phyloP scores from a whole-genome alignment of 2,113 vertebrate genomes.

The Callorhinus ursinus region DNA sequence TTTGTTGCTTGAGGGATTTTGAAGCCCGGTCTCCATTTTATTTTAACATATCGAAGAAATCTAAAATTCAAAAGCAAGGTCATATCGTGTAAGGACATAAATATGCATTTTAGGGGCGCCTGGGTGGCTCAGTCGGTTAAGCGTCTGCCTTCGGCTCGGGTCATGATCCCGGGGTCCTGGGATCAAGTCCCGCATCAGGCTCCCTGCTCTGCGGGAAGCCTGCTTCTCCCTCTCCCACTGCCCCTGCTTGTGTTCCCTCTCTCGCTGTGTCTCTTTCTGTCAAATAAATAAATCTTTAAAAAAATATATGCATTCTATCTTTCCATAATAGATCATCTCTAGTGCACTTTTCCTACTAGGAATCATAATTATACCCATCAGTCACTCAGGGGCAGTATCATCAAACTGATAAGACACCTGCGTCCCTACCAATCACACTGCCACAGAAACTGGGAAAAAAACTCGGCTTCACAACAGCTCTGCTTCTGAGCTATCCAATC shows the following conservation, averaged over 20 bases:
- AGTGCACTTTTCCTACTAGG: conserved; percentile 42
- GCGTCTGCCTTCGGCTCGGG: no score
- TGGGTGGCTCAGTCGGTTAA: no score
- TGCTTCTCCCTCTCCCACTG: no score
- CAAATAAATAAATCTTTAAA: no score
- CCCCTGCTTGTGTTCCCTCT: no score
- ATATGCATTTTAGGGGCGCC: not conserved
- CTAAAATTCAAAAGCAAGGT: conserved; percentile 39
- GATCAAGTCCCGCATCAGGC: no score
- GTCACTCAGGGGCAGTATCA: not conserved
- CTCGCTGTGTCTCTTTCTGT: no score
- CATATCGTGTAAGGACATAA: not conserved
- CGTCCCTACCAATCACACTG: not conserved
- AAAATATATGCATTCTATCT: conserved; percentile 2
- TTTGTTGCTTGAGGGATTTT: not conserved
- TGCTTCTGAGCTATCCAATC: not conserved
- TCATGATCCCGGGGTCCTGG: no score
- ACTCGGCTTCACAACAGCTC: not conserved
- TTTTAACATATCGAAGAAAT: conserved; percentile 24
- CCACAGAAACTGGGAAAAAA: not conserved
- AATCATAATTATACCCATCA: conserved; percentile 57
- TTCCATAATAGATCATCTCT: conserved; percentile 51
- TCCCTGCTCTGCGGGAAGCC: no score
- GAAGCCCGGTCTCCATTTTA: not conserved
- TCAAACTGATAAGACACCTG: conserved; percentile 19